Evolutionary conservation across 2,113 vertebrate genomes (phyloP), one percentile per base, ranked within the genome.

Genomic region (Syngnathus typhle): DNA sequence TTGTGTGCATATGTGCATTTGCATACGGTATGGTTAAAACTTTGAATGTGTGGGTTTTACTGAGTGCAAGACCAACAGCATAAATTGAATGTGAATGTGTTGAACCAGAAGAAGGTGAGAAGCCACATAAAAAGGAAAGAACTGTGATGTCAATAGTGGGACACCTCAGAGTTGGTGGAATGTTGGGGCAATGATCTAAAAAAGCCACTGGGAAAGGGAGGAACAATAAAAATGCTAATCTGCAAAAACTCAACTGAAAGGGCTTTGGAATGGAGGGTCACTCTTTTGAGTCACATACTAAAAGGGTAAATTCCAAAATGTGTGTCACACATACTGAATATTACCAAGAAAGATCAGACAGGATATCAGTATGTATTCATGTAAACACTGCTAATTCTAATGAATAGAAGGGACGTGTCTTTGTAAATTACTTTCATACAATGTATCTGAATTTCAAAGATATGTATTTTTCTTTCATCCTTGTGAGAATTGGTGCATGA

Each of bases 81-180:
- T 58, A 69, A 36, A 36, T 37, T 36, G 5, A 11, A 19, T 12
- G n/a, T 65, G 68, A 65, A 64, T n/a, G 69, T 37, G 39, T n/a
- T 64, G 54, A 62, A 70, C 52, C 60, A 64, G n/a, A 65, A 39
- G 13, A 27, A 52, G 39, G 39, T 47, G 41, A 69, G 39, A 41
- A 27, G 55, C 36, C 38, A 23, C 54, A 46, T 47, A 32, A 62
- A 62, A 54, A 15, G 39, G 9, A 58, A 37, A 60, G 38, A 60
- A 58, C 19, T 8, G 21, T 13, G 21, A 18, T 44, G 6, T 39
- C 56, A 63, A 38, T 58, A 27, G 72, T 37, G 39, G 47, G 38
- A 47, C 1, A 16, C 36, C 27, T 43, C 21, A 11, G 11, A 54
- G 38, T 1, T 44, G 18, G 12, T 16, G 56, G n/a, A 62, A 27